Percentiles rank a stretch among this genome's conserved stretches.
These are phyloP conservation scores for Neodiprion virginianus DNA, from an alignment of 1,140 invertebrate species.

Conservation along the genomic window DNA sequence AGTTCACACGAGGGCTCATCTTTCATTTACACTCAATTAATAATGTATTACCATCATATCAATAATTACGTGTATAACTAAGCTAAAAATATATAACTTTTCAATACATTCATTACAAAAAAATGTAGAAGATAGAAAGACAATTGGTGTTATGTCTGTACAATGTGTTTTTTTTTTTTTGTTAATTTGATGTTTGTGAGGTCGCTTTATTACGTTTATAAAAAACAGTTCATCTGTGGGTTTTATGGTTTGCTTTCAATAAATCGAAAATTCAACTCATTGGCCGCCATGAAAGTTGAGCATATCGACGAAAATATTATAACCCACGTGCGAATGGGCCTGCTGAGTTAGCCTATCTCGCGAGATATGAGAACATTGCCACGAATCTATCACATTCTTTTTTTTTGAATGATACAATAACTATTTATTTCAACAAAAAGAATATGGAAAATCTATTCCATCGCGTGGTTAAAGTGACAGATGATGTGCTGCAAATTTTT, in stretches of 20 bases:
- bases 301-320: too few relatives aligned
- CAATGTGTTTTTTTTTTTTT: constrained; percentile 4
- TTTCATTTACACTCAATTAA: constrained; percentile 9
- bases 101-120: not conserved
- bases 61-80: constrained; percentile 13
- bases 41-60: constrained; percentile 8
- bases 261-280: too few relatives aligned
- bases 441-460: not conserved
- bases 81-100: not conserved
- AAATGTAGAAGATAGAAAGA: constrained; percentile 10
- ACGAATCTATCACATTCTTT: too few relatives aligned
- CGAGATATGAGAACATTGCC: too few relatives aligned
- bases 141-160: constrained; percentile 15
- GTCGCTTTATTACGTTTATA: not conserved
- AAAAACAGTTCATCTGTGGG: not conserved
- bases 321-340: too few relatives aligned
- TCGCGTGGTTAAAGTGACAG: not conserved
- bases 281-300: too few relatives aligned
- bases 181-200: not conserved
- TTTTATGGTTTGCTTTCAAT: constrained; percentile 3
- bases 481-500: too few relatives aligned
- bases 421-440: not conserved
- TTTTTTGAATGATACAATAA: too few relatives aligned
- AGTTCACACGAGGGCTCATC: not conserved
- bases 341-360: too few relatives aligned